A percentile compares a stretch with the other conserved stretches of the same genome.
These are phyloP conservation scores for Lepisosteus osseus DNA, from an alignment of 2,113 vertebrate species.

Conservation along the genomic window DNA sequence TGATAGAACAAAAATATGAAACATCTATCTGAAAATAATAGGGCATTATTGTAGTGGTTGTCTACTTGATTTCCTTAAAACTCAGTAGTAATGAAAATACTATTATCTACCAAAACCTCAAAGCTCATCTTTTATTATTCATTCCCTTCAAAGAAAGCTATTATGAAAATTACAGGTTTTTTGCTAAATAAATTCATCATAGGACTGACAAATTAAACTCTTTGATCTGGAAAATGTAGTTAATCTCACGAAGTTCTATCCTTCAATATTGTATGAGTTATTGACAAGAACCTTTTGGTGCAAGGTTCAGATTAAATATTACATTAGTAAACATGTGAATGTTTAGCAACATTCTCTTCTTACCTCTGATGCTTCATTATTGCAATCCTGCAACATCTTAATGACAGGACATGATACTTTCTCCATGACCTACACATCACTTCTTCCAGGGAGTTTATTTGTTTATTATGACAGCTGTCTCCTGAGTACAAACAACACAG, in stretches of 20 bases:
- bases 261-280: neutral
- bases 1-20: no score
- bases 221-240: neutral
- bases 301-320: neutral
- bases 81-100: no score
- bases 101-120: no score
- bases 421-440: conserved; percentile 1
- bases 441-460: neutral
- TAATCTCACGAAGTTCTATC: neutral
- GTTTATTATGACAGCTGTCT: neutral
- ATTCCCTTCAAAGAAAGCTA: no score
- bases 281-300: neutral
- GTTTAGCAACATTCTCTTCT: neutral
- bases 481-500: no score
- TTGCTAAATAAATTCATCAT: neutral
- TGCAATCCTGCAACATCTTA: conserved; percentile 7
- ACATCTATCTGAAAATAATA: no score
- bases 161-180: no score
- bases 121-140: no score
- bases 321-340: conserved; percentile 3
- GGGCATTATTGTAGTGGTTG: no score
- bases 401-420: conserved; percentile 14
- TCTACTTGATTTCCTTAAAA: no score
- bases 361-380: conserved; percentile 6
- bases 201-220: neutral